Conservation (phyloP, 2,888 invertebrate genomes). For the Eumacrocentrus americanus region DNA sequence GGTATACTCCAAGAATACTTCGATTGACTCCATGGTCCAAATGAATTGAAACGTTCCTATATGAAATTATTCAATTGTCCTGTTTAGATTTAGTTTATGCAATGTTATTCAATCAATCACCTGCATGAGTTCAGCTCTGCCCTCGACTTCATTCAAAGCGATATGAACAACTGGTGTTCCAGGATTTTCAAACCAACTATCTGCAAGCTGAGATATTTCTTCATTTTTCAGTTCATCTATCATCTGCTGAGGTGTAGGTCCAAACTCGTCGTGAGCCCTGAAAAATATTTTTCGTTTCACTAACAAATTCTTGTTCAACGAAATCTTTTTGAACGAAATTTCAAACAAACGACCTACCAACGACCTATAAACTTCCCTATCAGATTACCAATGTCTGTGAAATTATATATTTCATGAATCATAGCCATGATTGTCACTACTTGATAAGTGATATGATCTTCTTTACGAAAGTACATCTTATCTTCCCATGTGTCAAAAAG, state of each 20-base stretch:
- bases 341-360: slow-evolving; percentile 10
- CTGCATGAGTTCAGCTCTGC: neutral
- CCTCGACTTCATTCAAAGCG: neutral
- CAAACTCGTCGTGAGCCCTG: slow-evolving; percentile 6
- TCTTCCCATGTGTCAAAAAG: slow-evolving; percentile 20
- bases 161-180: slow-evolving; percentile 12
- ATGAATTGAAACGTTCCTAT: slow-evolving; percentile 15
- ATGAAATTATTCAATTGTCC: neutral
- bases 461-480: slow-evolving; percentile 9
- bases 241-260: neutral
- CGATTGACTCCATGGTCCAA: neutral
- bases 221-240: neutral
- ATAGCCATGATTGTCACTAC: slow-evolving; percentile 2
- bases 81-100: too few species aligned
- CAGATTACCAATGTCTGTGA: neutral
- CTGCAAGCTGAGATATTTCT: neutral
- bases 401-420: slow-evolving; percentile 15
- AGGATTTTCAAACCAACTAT: slow-evolving; percentile 16
- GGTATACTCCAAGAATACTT: slow-evolving; percentile 5
- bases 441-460: slow-evolving; percentile 3
- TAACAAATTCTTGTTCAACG: neutral
- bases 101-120: too few species aligned
- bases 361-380: slow-evolving; percentile 1
- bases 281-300: neutral
- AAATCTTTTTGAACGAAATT: neutral